Base-by-base conservation (phyloP, 2,797 vertebrate species). In the Columba guinea region DNA sequence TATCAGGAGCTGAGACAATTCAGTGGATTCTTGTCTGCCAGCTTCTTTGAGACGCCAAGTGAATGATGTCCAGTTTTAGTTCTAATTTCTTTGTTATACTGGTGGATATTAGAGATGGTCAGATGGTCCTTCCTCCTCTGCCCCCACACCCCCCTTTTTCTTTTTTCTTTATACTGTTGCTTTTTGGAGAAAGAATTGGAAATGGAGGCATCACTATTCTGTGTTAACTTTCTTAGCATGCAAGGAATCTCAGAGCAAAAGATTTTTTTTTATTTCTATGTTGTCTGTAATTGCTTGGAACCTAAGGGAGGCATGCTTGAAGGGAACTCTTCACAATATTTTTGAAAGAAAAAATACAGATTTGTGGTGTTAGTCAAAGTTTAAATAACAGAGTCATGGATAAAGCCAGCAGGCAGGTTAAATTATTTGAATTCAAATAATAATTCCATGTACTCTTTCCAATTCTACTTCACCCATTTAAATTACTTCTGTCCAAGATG, bases 371-470 rank as follows among this genome's bases (percentile, higher is more conserved):
- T 91, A 56, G 69, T 94, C 7, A 16, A 60, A 90, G 26, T 84
- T 91, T 56, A 89, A 63, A 71, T 27, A 85, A 35, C 27, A 64
- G 30, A 60, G 27, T 60, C 11, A 23, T n/a, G 37, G 64, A 46
- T 88, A 67, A 93, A 76, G 68, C 62, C 64, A 46, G 26, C 27
- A 69, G 71, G 58, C 70, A 75, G 41, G 53, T 85, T 90, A 96
- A 95, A 93, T 97, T 84, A 78, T 75, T 94, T 87, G 62, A 79
- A 82, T 96, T 92, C 75, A 81, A 93, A 82, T 94, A 95, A 91
- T 94, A 89, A 91, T 95, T 89, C 56, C 77, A 92, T 81, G 23
- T 85, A 51, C 75, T 91, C 34, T 90, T 97, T 93, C 74, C 56
- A 91, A 65, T 95, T 96, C 91, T 95, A 78, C 87, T 95, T 97